These are phyloP conservation scores for Heliconius cydno DNA, from an alignment of 2,888 invertebrate genomes.

Conservation along the genomic window DNA sequence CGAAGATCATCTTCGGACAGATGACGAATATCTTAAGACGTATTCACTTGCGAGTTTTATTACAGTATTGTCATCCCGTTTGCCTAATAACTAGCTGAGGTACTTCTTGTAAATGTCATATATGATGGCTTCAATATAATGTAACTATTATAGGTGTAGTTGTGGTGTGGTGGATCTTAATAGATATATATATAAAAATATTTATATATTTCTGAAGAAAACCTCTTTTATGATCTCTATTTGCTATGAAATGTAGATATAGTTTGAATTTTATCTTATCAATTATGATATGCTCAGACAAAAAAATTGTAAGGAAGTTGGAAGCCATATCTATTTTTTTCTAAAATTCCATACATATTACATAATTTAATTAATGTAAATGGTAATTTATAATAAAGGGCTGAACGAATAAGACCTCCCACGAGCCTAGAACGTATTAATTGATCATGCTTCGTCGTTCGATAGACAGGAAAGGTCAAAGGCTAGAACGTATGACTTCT, in stretches of 20 bases:
- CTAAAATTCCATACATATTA: no score
- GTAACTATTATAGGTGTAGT: conserved; percentile 47
- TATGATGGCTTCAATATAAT: conserved; percentile 26
- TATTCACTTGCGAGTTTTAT: conserved; percentile 55
- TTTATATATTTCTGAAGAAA: background rate
- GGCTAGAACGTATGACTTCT: conserved; percentile 60
- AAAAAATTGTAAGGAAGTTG: no score
- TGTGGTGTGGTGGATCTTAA: background rate
- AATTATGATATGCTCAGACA: no score
- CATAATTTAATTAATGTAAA: background rate
- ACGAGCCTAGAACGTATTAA: conserved; percentile 59
- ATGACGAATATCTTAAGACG: conserved; percentile 55
- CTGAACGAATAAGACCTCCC: conserved; percentile 69
- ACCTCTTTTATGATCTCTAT: no score
- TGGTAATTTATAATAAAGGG: conserved; percentile 50
- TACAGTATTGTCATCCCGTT: conserved; percentile 55
- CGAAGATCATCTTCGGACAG: conserved; percentile 50
- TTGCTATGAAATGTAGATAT: no score
- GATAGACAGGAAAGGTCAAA: conserved; percentile 65
- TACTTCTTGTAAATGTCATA: conserved; percentile 56
- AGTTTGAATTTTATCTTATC: no score
- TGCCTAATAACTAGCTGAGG: conserved; percentile 53
- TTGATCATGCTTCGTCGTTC: conserved; percentile 67
- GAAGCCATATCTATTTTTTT: background rate
- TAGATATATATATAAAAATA: no score